phyloP scores from a whole-genome alignment of 2,113 vertebrate genomes.

The Kryptolebias marmoratus region DNA sequence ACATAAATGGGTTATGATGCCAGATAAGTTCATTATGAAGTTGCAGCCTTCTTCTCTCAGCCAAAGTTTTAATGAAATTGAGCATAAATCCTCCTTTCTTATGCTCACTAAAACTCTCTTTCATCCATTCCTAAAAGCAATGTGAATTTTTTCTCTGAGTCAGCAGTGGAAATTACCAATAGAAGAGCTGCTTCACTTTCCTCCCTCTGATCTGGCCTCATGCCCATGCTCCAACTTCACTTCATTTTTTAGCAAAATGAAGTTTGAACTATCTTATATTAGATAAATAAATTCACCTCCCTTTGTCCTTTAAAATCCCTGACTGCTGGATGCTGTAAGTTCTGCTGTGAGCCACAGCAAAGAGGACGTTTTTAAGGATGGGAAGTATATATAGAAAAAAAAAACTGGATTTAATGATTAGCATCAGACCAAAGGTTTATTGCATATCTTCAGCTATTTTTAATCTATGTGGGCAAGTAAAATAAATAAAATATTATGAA shows the following conservation, averaged over 20 bases:
- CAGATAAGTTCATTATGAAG: conserved; percentile 57
- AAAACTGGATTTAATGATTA: not conserved
- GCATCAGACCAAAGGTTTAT: no score
- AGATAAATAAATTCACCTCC: conserved; percentile 50
- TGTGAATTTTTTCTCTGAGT: conserved; percentile 67
- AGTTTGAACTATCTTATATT: conserved; percentile 35
- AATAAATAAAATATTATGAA: no score
- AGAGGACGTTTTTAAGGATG: conserved; percentile 30
- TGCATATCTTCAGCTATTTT: no score
- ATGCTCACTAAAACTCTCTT: conserved; percentile 40
- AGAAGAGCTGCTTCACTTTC: conserved; percentile 52
- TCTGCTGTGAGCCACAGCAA: conserved; percentile 15
- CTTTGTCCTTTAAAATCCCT: conserved; percentile 32
- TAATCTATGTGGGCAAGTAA: no score
- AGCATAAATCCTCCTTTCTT: conserved; percentile 51
- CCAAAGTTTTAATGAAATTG: conserved; percentile 69
- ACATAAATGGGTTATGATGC: conserved; percentile 39
- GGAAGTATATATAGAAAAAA: conserved; percentile 15
- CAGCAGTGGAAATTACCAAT: conserved; percentile 66
- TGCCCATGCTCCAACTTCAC: conserved; percentile 17
- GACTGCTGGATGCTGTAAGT: conserved; percentile 33
- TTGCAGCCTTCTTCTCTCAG: conserved; percentile 34
- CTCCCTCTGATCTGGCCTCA: conserved; percentile 29
- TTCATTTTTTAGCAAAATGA: conserved; percentile 36
- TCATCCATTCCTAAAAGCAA: conserved; percentile 69